Conservation (phyloP, 2,888 invertebrate species). For the Lasius platythorax region DNA sequence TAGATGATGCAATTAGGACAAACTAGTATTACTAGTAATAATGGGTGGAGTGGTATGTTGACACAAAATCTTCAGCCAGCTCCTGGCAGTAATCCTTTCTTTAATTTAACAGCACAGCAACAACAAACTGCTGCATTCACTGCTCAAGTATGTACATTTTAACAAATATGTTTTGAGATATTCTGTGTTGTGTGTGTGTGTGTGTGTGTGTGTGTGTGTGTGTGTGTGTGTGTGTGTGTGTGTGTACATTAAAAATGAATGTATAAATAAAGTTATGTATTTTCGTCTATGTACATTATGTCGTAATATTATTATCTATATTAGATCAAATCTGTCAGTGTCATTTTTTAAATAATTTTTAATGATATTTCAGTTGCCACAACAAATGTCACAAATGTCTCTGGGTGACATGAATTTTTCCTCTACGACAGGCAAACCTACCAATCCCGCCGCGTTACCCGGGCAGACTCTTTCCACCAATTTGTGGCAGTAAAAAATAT, state of each 20-base stretch:
- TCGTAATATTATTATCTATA: not conserved
- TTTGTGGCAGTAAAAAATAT: slow-evolving; percentile 84
- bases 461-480: slow-evolving; percentile 85
- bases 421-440: slow-evolving; percentile 75
- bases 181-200: not conserved
- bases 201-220: not conserved
- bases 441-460: slow-evolving; percentile 74
- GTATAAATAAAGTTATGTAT: not conserved
- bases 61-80: slow-evolving; percentile 84
- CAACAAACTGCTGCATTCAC: slow-evolving; percentile 72
- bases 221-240: not conserved
- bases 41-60: slow-evolving; percentile 84
- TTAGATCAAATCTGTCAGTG: not conserved
- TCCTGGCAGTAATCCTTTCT: slow-evolving; percentile 85
- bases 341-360: slow-evolving; percentile 31
- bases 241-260: not conserved
- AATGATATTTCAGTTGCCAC: slow-evolving; percentile 83
- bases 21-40: slow-evolving; percentile 76
- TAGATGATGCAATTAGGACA: slow-evolving; percentile 82
- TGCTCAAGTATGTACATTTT: slow-evolving; percentile 75
- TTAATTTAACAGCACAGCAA: slow-evolving; percentile 81
- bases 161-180: not conserved
- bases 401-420: slow-evolving; percentile 82
- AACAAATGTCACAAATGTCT: slow-evolving; percentile 87
- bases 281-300: not conserved